Base-by-base conservation (phyloP, 2,797 vertebrate species). In the Astyanax mexicanus region DNA sequence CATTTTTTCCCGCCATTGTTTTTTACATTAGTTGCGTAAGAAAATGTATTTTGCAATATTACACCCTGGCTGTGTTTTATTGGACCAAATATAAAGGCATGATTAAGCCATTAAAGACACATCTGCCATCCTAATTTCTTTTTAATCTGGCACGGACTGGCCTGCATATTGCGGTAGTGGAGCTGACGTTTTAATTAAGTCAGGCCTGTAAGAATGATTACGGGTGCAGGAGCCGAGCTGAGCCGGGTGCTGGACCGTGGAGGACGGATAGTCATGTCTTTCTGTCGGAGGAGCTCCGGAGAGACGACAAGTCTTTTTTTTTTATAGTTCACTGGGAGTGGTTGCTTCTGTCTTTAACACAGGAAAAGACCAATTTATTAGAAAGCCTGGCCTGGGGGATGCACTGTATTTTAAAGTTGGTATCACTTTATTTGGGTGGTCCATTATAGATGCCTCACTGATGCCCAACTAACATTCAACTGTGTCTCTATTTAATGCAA, bases 81-180 rank as follows among this genome's bases (percentile, higher is more conserved):
- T 85, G 81, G 83, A 85, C 85, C 69, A 62, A 90, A 88, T 81
- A 83, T 87, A 83, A 87, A 88, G 77, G 81, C 86, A 84, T 89
- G 87, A 92, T 93, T 91, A 91, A 89, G 86, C 80, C 86, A 92
- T 93, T 93, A 92, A 89, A 86, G 81, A 71, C 86, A 89, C 92
- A 94, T 93, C 90, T 93, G 91, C 88, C 88, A 76, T 72, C 84
- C 82, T 91, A 87, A 93, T 93, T 92, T 85, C 54, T 88, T 90
- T 90, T 92, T 91, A 91, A 93, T 92, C 92, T 85, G 85, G 75
- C n/a, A 73, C 87, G 86, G 87, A 86, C 84, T 86, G 78, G 54
- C 80, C 80, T 82, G 82, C 84, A 82, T 84, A 78, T 84, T 85
- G 80, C 83, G 69, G 78, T 81, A 84, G 86, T 85, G 74, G 80